Evolutionary conservation across 2,797 vertebrate genomes (phyloP).

Genomic region (Malurus splendens): DNA sequence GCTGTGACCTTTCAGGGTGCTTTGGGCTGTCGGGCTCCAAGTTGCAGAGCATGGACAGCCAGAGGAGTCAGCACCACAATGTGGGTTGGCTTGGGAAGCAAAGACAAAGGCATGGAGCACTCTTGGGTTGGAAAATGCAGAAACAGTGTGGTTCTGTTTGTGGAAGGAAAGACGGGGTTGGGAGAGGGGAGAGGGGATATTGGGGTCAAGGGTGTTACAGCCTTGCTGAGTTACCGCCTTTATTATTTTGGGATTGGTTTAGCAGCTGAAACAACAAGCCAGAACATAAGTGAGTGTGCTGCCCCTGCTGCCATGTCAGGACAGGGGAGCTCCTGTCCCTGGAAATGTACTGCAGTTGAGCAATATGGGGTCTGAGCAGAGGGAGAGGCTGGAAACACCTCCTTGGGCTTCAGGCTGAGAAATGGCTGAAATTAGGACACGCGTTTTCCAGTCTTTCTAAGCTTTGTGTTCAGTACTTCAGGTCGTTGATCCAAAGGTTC

Average conservation of each 20-base stretch:
- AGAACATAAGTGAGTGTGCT: neutral
- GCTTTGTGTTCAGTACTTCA: neutral
- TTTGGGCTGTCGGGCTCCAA: neutral
- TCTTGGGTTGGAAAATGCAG: neutral
- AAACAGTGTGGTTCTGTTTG: neutral
- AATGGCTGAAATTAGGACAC: rapidly evolving
- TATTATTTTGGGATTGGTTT: neutral
- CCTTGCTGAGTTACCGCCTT: neutral
- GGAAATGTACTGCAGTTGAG: neutral
- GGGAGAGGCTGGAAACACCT: neutral
- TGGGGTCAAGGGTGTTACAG: neutral
- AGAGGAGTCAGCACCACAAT: neutral
- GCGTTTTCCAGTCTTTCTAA: neutral
- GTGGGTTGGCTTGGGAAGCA: neutral
- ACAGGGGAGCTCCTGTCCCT: neutral
- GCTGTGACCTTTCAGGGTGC: neutral
- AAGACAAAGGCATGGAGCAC: neutral
- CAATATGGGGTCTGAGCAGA: rapidly evolving
- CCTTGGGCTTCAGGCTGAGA: neutral
- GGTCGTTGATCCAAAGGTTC: neutral
- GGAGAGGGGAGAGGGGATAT: neutral
- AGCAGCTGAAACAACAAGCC: slow-evolving; percentile 20
- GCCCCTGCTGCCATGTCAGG: neutral
- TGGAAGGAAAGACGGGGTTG: neutral
- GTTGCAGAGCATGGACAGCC: rapidly evolving